Base-by-base conservation (phyloP, 2,888 invertebrate species). In the Nymphalis urticae region DNA sequence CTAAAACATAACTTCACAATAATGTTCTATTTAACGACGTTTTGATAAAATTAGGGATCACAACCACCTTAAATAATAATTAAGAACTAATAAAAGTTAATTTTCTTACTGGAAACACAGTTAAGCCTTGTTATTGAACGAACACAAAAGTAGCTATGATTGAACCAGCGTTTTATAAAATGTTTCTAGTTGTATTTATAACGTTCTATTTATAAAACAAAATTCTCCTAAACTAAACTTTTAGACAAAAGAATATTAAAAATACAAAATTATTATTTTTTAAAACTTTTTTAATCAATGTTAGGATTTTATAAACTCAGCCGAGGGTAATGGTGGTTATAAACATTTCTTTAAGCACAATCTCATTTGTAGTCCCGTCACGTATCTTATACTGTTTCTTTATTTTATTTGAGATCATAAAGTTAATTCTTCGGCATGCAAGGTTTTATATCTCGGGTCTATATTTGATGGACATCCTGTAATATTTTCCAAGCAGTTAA, bases 221-320 rank as follows among this genome's bases (percentile, higher is more conserved):
- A 53, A 53, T 24, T 53, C 13, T 21, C 17, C 24, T 16, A 21
- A 21, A 21, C 21, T 21, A 21, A 21, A 21, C 21, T 48, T 48
- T 48, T 48, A 2, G 48, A 16, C 17, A n/a, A 5, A 17, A 7
- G 17, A 7, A 16, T 48, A 48, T 48, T 16, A n/a, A 51, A 32
- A 58, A 63, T 53, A 65, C 59, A 60, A 62, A 64, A 58, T 66
- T 64, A 64, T 66, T 68, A 42, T 68, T 68, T 56, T 62, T 61
- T 27, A 61, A 24, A 66, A 66, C 50, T 66, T 69, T 66, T 69
- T 71, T 69, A 66, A 71, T 71, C 66, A 71, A 71, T 71, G 65
- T 61, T 64, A 68, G 27, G 60, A 58, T 50, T 71, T 71, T 58
- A 69, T 58, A 64, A 48, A 66, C 66, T 66, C 71, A 50, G 61